Evolutionary conservation across 2,113 vertebrate genomes (phyloP).

Genomic region (Mus spicilegus): DNA sequence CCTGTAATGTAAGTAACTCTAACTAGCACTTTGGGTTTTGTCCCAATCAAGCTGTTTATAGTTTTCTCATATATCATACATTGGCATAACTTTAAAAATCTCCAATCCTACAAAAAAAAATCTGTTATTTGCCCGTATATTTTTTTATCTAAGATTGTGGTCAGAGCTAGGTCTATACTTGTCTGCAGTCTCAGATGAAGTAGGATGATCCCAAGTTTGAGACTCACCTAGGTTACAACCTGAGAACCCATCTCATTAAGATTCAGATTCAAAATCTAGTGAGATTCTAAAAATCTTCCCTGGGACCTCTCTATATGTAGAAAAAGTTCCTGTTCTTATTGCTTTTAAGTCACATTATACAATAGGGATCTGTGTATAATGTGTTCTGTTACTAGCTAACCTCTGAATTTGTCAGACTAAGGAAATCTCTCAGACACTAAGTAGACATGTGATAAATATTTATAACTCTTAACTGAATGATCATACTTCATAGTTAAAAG

Average conservation of each 20-base stretch:
- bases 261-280: constrained; percentile 11
- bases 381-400: constrained; percentile 24
- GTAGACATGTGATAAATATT: constrained; percentile 48
- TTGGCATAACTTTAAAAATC: neutral
- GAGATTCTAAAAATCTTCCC: constrained; percentile 33
- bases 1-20: too few relatives aligned
- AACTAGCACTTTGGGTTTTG: neutral
- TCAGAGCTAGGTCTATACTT: neutral
- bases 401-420: constrained; percentile 32
- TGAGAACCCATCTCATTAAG: neutral
- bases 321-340: constrained; percentile 28
- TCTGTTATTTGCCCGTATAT: constrained; percentile 33
- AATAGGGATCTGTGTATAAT: constrained; percentile 22
- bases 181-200: neutral
- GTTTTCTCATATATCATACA: constrained; percentile 32
- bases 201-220: neutral
- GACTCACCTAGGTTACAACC: neutral
- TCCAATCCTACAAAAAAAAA: constrained; percentile 13
- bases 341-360: neutral
- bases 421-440: constrained; percentile 37
- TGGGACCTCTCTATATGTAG: neutral
- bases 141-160: constrained; percentile 42
- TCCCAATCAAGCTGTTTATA: neutral
- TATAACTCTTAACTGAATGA: neutral
- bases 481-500: constrained; percentile 27